Evolutionary conservation across 2,113 vertebrate genomes (phyloP).

Genomic region (Ptilorrhoa leucosticta): DNA sequence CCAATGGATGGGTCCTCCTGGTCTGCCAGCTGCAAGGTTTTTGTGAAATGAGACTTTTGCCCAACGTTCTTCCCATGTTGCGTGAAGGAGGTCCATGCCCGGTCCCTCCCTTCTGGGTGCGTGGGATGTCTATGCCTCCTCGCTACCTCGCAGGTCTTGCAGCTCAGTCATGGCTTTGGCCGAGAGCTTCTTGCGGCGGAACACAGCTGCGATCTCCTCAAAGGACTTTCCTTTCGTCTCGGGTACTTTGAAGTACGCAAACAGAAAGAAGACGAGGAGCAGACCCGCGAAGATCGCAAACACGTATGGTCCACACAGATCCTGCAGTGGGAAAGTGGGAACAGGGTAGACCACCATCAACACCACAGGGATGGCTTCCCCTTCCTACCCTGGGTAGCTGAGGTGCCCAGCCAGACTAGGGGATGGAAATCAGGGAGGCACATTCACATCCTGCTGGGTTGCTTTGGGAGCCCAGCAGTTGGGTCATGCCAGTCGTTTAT

Average conservation of each 20-base stretch:
- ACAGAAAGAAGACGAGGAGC: constrained; percentile 82
- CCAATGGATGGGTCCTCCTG: neutral
- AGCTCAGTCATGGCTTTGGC: constrained; percentile 73
- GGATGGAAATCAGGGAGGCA: neutral
- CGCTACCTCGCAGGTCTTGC: constrained; percentile 73
- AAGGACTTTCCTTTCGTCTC: constrained; percentile 95
- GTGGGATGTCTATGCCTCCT: constrained; percentile 67
- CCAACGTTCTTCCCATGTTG: neutral
- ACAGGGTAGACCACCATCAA: neutral
- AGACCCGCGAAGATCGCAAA: constrained; percentile 86
- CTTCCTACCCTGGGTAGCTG: neutral
- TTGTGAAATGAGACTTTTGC: constrained; percentile 1
- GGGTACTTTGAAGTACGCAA: constrained; percentile 84
- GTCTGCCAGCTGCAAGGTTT: neutral
- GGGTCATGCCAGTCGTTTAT: fast-evolving
- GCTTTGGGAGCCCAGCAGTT: neutral
- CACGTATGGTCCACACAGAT: constrained; percentile 77
- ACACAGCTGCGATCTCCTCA: constrained; percentile 86
- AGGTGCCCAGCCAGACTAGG: neutral
- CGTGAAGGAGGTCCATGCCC: neutral
- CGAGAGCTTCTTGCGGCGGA: constrained; percentile 72
- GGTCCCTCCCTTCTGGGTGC: neutral
- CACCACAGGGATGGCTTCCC: neutral
- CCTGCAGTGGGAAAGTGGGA: constrained; percentile 64
- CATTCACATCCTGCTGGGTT: fast-evolving